Evolutionary conservation across 1,140 invertebrate species (phyloP), one percentile per base, ranked within the genome.

Genomic region (Limonius californicus): DNA sequence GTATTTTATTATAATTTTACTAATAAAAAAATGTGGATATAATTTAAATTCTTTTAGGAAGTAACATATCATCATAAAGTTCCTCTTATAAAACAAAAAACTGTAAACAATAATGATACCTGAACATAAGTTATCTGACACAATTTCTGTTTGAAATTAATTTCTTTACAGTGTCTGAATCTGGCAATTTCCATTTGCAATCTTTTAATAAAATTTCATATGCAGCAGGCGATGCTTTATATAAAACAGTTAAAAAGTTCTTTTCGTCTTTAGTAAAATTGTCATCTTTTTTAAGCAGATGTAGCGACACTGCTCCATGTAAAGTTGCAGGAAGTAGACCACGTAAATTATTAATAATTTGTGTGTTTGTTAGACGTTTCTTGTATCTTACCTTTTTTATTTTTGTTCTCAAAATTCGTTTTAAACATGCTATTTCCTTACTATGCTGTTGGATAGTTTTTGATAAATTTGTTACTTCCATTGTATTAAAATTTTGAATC

Each of bases 111-210:
- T n/a, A n/a, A n/a, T n/a, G n/a, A n/a, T n/a, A n/a, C n/a, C n/a
- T n/a, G n/a, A n/a, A n/a, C n/a, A n/a, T n/a, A 27, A 27, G 11
- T 50, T 50, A 50, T 50, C 45, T 50, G 9, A 50, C 2, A 8
- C 14, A 12, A 19, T 19, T 16, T 6, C n/a, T 7, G 4, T 18
- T 50, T 50, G 19, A 18, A 8, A 50, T 7, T 11, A 50, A 8
- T 19, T 19, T 18, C n/a, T 21, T 50, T 19, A 50, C 59, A 2
- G 54, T 16, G 1, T 47, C 45, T n/a, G 65, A 45, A 60, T 65
- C 64, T 23, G 73, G 73, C 32, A 74, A 68, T 56, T 68, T 68
- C 73, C 73, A 75, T 16, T 68, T 66, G 27, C 68, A 73, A 57
- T 74, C 71, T n/a, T 72, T 65, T 16, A 57, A 62, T 42, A 75